Conservation (phyloP, 1,140 invertebrate species). For the Drosophila prosaltans region DNA sequence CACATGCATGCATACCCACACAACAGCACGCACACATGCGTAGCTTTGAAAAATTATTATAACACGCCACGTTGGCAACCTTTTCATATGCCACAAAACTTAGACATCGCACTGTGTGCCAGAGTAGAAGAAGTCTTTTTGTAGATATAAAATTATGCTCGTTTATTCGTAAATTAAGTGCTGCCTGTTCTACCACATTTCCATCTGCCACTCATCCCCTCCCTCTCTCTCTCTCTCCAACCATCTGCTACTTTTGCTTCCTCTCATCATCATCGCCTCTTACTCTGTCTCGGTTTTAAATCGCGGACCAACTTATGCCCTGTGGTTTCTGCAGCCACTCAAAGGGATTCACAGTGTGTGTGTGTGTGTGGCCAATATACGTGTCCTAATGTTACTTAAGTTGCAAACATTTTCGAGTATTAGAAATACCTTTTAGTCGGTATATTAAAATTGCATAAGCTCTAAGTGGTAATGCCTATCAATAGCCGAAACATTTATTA, state of each 20-base stretch:
- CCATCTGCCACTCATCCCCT: neutral
- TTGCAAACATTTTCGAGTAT: conserved; percentile 30
- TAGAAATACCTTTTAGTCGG: conserved; percentile 41
- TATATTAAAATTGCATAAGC: conserved; percentile 70
- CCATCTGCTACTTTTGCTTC: too few relatives aligned
- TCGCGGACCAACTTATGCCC: conserved; percentile 51
- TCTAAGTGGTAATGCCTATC: conserved; percentile 71
- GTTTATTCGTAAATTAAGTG: conserved; percentile 81
- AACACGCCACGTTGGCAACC: conserved; percentile 80
- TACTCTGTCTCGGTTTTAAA: neutral
- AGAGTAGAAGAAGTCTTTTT: conserved; percentile 27
- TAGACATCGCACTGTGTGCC: conserved; percentile 40
- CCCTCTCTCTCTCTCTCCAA: too few relatives aligned
- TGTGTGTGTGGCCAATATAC: conserved; percentile 14
- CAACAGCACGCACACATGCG: conserved; percentile 29
- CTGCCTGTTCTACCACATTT: conserved; percentile 58
- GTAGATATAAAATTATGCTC: conserved; percentile 80
- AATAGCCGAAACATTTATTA: conserved; percentile 52
- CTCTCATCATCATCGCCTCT: too few relatives aligned
- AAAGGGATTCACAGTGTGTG: conserved; percentile 42
- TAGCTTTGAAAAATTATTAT: conserved; percentile 77
- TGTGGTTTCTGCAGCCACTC: conserved; percentile 51
- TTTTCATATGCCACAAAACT: conserved; percentile 80
- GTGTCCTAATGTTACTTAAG: neutral
- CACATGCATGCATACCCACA: conserved; percentile 3